Evolutionary conservation across 2,888 invertebrate genomes (phyloP).

Genomic region (Diloba caeruleocephala): DNA sequence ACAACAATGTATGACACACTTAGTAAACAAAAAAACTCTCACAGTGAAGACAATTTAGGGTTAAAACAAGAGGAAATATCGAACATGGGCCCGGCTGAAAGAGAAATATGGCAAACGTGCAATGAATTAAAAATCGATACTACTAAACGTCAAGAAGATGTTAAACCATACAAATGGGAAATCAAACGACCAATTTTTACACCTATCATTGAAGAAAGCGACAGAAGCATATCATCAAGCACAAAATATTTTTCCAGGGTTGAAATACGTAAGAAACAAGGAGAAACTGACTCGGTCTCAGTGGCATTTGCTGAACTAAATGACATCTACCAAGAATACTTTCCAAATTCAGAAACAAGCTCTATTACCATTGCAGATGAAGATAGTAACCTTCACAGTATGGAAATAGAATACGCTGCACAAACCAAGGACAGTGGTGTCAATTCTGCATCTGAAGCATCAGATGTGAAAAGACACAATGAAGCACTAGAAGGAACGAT

Average conservation of each 20-base stretch:
- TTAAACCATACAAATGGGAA: slow-evolving; percentile 69
- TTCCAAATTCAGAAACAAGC: slow-evolving; percentile 70
- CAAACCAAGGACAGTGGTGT: slow-evolving; percentile 69
- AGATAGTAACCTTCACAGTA: slow-evolving; percentile 56
- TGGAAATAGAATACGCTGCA: slow-evolving; percentile 58
- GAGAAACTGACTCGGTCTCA: slow-evolving; percentile 76
- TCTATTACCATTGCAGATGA: slow-evolving; percentile 58
- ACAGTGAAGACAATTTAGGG: slow-evolving; percentile 58
- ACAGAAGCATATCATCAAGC: slow-evolving; percentile 71
- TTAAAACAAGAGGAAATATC: slow-evolving; percentile 64
- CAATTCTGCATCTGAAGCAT: slow-evolving; percentile 85
- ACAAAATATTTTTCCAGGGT: slow-evolving; percentile 63
- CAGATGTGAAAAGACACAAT: slow-evolving; percentile 87
- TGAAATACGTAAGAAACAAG: slow-evolving; percentile 53
- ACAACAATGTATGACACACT: slow-evolving; percentile 60
- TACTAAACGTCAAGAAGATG: slow-evolving; percentile 63
- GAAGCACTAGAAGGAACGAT: slow-evolving; percentile 79
- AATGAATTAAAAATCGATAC: slow-evolving; percentile 65
- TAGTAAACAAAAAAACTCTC: slow-evolving; percentile 67
- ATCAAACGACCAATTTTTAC: slow-evolving; percentile 74
- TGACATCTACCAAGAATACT: slow-evolving; percentile 78
- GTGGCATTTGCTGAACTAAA: slow-evolving; percentile 85
- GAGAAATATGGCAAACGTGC: slow-evolving; percentile 81
- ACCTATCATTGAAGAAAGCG: slow-evolving; percentile 84
- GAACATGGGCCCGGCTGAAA: slow-evolving; percentile 84